Evolutionary conservation across 2,113 vertebrate genomes (phyloP), one percentile per base, ranked within the genome.

Genomic region (Turnix velox): DNA sequence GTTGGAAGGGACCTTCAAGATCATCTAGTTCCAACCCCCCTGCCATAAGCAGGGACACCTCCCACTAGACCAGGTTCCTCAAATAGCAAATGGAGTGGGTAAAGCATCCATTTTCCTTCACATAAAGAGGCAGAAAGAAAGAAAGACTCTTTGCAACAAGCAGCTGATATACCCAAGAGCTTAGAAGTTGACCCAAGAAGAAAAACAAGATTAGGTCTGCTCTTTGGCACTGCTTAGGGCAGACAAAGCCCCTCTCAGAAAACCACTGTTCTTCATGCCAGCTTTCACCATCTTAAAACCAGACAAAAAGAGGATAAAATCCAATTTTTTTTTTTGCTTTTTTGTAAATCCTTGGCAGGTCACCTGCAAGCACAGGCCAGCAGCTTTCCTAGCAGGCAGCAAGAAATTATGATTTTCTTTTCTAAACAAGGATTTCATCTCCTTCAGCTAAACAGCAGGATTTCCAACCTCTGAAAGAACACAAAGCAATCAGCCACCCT

Each of bases 241-340:
- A 94, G 84, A 95, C 92, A 96, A 96, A 95, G 75, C 16, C 66
- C 28, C 71, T 89, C 90, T 91, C 63, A 87, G 81, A 91, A 91
- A 91, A 65, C 25, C 23, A 65, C 81, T 71, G 55, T 83, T 94
- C 91, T 95, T 55, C 65, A 91, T 55, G 93, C 85, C 92, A 94
- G 92, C 92, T 96, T 94, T 94, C 59, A 86, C 92, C 68, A 94
- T 86, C 88, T 94, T 96, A 94, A 96, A 90, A 80, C 63, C 69
- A 69, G 52, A 14, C 18, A 46, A 82, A 80, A 55, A 88, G 52
- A 82, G 84, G 84, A 72, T 89, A 87, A 94, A 92, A 92, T 25
- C 69, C 81, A 79, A 46, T 94, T 93, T 94, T 82, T 91, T 73
- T 68, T 76, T 79, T 57, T 78, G 93, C 78, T 91, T 73, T 68